phyloP scores from a whole-genome alignment of 2,888 invertebrate genomes.

The Apotomis capreana region DNA sequence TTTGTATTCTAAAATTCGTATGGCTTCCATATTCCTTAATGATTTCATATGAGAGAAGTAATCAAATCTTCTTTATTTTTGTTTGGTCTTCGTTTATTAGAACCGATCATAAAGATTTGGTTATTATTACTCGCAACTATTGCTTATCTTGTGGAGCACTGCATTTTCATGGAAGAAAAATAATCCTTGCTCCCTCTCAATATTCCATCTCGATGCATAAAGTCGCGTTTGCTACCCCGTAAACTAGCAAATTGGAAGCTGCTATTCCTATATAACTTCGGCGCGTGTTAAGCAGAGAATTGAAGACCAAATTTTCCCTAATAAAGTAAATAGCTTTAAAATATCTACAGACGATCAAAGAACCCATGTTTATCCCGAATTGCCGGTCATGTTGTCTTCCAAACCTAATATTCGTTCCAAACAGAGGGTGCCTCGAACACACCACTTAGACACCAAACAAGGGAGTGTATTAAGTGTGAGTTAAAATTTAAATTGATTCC shows the following conservation, averaged over 20 bases:
- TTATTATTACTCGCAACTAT: too few relatives aligned
- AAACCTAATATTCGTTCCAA: constrained; percentile 78
- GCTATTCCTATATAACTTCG: background rate
- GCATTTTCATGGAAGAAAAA: too few relatives aligned
- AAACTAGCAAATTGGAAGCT: background rate
- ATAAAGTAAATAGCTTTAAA: constrained; percentile 25
- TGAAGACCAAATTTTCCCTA: constrained; percentile 4
- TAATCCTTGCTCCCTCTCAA: too few relatives aligned
- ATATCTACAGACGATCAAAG: constrained; percentile 35
- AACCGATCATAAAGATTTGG: too few relatives aligned
- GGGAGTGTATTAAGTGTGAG: constrained; percentile 82
- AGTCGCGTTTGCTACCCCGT: background rate
- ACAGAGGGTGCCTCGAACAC: constrained; percentile 81
- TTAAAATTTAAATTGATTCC: constrained; percentile 84
- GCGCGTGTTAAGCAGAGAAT: background rate
- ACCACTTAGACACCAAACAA: constrained; percentile 84
- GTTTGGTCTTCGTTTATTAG: too few relatives aligned
- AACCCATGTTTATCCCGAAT: constrained; percentile 52
- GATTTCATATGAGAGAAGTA: too few relatives aligned
- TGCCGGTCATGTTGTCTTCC: constrained; percentile 71
- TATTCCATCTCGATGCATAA: too few relatives aligned
- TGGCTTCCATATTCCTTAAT: background rate
- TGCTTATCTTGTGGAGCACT: too few relatives aligned
- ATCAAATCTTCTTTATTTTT: too few relatives aligned
- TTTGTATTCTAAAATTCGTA: background rate